Evolutionary conservation across 1,140 invertebrate species (phyloP), one percentile per base, ranked within the genome.

Genomic region (Triops cancriformis): DNA sequence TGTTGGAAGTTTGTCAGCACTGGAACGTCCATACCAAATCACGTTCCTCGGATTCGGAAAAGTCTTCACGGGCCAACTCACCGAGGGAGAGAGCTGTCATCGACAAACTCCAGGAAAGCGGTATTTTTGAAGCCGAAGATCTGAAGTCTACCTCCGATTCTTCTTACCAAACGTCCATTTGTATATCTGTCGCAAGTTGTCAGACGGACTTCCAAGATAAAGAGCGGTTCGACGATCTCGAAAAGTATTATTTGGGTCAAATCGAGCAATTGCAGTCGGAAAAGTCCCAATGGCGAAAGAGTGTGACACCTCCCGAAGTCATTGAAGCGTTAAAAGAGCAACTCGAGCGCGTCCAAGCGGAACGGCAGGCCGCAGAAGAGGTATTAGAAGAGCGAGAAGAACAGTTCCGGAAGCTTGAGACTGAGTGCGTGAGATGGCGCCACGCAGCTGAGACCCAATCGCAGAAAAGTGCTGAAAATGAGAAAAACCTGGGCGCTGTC

Each of bases 121-220:
- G 89, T 31, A 89, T 90, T 77, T 90, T 90, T 81, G 89, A 90
- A 80, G 85, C 86, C 81, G 85, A 82, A 79, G 81, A 80, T 80
- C 84, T 84, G 76, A 78, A 77, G 72, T 76, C 78, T 75, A 78
- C 78, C 42, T 79, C 78, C 31, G 77, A 80, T 9, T 79, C 26
- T 73, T 42, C 23, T 74, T 78, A 11, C n/a, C 41, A 76, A 28
- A 23, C 42, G 51, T 76, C 51, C 72, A 75, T 79, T 31, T 72
- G 77, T 45, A 72, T 77, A 42, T 51, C 51, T 37, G 79, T 80
- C 27, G 73, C 76, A 26, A 31, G 73, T 26, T 76, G 78, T 4
- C 80, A 80, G 72, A 78, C 76, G 37, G 80, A 80, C 7, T 76
- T 78, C 18, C 77, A 81, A 42, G 41, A 80, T 26, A 77, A 72